A percentile compares a stretch with the other conserved stretches of the same genome.
These are phyloP conservation scores for Ameiurus melas DNA, from an alignment of 2,113 vertebrate genomes.

Conservation along the genomic window DNA sequence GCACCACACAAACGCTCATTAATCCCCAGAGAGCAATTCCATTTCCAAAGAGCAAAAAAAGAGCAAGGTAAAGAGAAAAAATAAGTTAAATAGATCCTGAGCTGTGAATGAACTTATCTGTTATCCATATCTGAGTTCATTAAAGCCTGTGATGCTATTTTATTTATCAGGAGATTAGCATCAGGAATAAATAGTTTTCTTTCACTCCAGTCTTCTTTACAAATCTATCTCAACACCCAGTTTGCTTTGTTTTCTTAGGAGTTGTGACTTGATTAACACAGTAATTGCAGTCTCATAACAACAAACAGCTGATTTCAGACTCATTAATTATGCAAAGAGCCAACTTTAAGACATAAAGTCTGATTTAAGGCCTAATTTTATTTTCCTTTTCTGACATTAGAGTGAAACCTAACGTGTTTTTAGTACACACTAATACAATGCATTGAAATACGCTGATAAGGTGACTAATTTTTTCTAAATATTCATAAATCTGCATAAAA, in stretches of 20 bases:
- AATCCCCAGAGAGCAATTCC: not conserved
- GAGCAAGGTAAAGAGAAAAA: not conserved
- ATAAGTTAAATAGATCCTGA: too few relatives aligned
- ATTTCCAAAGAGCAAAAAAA: not conserved
- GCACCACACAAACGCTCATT: not conserved
- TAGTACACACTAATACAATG: not conserved
- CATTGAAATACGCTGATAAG: not conserved
- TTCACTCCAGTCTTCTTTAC: not conserved
- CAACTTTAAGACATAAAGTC: not conserved
- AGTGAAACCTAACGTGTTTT: not conserved
- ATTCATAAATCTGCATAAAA: not conserved
- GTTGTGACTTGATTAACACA: not conserved
- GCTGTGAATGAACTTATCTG: not conserved
- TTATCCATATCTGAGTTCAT: not conserved
- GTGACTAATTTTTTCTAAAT: not conserved
- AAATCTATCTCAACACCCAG: not conserved
- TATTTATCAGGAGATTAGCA: not conserved
- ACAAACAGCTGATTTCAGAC: not conserved
- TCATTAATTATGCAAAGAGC: not conserved
- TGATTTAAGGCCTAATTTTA: not conserved
- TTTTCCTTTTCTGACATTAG: not conserved
- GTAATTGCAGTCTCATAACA: not conserved
- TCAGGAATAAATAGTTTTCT: not conserved
- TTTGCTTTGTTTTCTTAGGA: not conserved
- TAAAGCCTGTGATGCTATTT: not conserved